These are phyloP conservation scores for Lasioglossum calceatum DNA, from an alignment of 2,888 invertebrate species.

Conservation along the genomic window DNA sequence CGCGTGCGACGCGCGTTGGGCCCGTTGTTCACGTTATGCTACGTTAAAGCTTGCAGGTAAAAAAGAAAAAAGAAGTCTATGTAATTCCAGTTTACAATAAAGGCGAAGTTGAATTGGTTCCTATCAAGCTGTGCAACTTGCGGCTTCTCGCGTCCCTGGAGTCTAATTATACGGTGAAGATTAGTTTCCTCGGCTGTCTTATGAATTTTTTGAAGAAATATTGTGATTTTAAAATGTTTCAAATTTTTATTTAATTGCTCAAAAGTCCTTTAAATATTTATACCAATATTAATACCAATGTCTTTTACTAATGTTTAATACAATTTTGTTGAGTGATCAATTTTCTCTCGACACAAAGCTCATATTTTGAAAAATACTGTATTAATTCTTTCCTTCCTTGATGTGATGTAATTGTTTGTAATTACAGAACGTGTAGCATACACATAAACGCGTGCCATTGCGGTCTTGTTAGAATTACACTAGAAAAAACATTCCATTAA, in stretches of 20 bases:
- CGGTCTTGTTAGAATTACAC: not conserved
- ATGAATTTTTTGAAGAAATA: not conserved
- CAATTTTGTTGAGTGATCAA: too few species aligned
- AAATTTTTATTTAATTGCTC: too few species aligned
- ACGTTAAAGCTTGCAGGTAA: too few species aligned
- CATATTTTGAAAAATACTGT: too few species aligned
- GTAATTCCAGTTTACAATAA: conserved; percentile 34
- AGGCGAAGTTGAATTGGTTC: conserved; percentile 32
- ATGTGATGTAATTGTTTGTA: too few species aligned
- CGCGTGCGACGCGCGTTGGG: not conserved
- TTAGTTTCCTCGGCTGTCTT: not conserved
- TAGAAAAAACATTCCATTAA: not conserved
- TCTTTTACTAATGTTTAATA: too few species aligned
- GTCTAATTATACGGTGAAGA: not conserved
- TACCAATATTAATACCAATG: too few species aligned
- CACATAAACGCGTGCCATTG: not conserved
- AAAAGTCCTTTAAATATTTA: too few species aligned
- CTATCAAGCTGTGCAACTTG: not conserved
- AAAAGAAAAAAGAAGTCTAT: not conserved
- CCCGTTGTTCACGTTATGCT: not conserved
- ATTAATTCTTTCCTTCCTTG: too few species aligned
- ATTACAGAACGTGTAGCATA: not conserved
- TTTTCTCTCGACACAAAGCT: too few species aligned
- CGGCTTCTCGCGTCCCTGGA: conserved; percentile 5
- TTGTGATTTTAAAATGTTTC: too few species aligned